These are phyloP conservation scores for Coccyzus lansbergi DNA, from an alignment of 2,797 vertebrate genomes.

Conservation along the genomic window DNA sequence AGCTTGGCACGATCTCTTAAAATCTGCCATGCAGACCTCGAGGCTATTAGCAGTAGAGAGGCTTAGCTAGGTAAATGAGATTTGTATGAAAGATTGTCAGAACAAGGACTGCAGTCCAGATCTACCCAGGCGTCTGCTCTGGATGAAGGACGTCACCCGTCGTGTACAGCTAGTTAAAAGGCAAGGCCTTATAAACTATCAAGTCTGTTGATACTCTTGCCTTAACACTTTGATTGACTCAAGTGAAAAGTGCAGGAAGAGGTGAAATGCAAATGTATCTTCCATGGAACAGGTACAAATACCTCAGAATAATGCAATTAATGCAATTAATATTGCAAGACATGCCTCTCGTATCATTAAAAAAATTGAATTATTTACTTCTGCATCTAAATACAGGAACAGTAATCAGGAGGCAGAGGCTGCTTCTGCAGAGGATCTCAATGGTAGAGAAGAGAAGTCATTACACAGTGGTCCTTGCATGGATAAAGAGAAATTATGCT, in stretches of 20 bases:
- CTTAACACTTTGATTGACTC: background rate
- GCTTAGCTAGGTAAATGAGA: slow-evolving; percentile 8
- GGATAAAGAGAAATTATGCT: background rate
- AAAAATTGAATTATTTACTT: background rate
- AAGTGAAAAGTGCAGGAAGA: background rate
- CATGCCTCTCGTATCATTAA: background rate
- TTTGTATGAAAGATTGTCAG: background rate
- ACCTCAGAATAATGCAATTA: no score
- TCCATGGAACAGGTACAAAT: background rate
- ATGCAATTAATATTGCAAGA: background rate
- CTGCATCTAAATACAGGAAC: slow-evolving; percentile 16
- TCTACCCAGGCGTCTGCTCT: background rate
- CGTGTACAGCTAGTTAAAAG: background rate
- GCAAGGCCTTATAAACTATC: background rate
- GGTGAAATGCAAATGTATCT: background rate
- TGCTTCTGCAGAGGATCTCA: slow-evolving; percentile 10
- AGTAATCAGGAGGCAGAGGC: slow-evolving; percentile 18
- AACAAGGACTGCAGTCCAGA: background rate
- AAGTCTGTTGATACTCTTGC: background rate
- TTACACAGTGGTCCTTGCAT: slow-evolving; percentile 10
- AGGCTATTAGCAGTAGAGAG: background rate
- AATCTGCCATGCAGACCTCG: slow-evolving; percentile 33
- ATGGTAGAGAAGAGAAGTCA: slow-evolving; percentile 11
- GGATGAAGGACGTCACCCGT: background rate
- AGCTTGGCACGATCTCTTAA: background rate